Evolutionary conservation across 2,888 invertebrate genomes (phyloP).

Genomic region (Buathra laborator): DNA sequence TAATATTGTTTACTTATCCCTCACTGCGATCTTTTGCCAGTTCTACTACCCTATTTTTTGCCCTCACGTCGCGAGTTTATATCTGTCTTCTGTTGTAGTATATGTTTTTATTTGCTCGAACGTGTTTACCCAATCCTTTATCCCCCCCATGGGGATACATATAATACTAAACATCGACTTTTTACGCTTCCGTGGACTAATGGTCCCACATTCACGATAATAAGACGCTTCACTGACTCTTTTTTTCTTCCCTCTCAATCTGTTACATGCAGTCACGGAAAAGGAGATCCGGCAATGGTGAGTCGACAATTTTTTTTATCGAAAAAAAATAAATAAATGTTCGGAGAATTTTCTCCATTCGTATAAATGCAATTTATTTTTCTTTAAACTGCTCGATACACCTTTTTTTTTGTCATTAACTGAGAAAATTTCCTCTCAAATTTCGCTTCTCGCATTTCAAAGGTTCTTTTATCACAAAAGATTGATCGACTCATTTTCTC

Average conservation of each 20-base stretch:
- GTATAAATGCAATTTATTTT: no score
- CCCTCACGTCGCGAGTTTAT: neutral
- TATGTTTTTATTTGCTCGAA: slow-evolving; percentile 16
- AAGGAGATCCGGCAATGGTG: slow-evolving; percentile 96
- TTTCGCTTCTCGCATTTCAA: no score
- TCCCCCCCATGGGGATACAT: neutral
- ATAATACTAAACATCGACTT: neutral
- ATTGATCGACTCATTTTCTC: no score
- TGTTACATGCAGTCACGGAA: slow-evolving; percentile 90
- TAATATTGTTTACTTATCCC: slow-evolving; percentile 33
- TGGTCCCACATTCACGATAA: slow-evolving; percentile 27
- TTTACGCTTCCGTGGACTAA: slow-evolving; percentile 9
- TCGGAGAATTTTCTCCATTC: no score
- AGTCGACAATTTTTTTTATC: slow-evolving; percentile 83
- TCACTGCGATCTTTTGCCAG: slow-evolving; percentile 19
- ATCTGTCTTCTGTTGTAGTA: slow-evolving; percentile 11
- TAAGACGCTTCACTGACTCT: slow-evolving; percentile 41
- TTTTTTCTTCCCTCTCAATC: slow-evolving; percentile 85
- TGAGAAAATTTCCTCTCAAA: no score
- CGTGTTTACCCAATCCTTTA: slow-evolving; percentile 36
- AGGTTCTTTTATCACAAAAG: no score
- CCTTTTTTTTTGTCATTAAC: no score
- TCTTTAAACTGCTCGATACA: no score
- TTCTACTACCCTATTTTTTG: neutral
- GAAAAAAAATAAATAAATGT: neutral